Evolutionary conservation across 1,140 invertebrate genomes (phyloP).

Genomic region (Contarinia nasturtii): DNA sequence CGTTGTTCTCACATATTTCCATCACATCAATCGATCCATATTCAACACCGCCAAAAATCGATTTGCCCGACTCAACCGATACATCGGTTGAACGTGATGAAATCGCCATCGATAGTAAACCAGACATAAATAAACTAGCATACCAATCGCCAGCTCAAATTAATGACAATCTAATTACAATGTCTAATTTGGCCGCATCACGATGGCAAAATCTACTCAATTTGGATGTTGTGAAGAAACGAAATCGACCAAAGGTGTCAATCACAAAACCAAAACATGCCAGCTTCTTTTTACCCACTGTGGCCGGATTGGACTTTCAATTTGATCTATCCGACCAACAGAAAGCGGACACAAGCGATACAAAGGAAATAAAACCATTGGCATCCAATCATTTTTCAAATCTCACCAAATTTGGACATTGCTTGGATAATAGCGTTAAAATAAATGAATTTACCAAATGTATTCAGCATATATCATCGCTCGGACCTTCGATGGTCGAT

Average conservation of each 20-base stretch:
- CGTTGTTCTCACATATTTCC: constrained; percentile 61
- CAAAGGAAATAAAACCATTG: constrained; percentile 27
- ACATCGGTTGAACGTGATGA: constrained; percentile 14
- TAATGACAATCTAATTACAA: constrained; percentile 58
- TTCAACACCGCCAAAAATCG: constrained; percentile 33
- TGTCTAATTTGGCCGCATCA: constrained; percentile 68
- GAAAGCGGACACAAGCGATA: constrained; percentile 14
- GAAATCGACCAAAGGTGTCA: constrained; percentile 80
- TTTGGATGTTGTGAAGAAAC: constrained; percentile 71
- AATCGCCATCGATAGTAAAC: constrained; percentile 22
- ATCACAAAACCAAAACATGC: constrained; percentile 64
- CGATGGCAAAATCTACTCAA: constrained; percentile 87
- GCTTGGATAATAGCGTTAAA: constrained; percentile 26
- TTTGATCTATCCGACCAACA: constrained; percentile 53
- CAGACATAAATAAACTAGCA: constrained; percentile 29
- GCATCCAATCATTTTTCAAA: constrained; percentile 36
- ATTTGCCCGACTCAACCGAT: constrained; percentile 30
- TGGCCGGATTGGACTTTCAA: constrained; percentile 60
- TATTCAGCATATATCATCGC: constrained; percentile 54
- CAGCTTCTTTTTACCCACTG: constrained; percentile 88
- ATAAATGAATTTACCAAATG: constrained; percentile 28
- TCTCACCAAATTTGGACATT: constrained; percentile 43
- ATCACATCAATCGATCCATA: constrained; percentile 47
- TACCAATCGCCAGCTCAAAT: constrained; percentile 57
- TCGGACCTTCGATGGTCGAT: constrained; percentile 75